Percentiles rank a stretch among this genome's conserved stretches.
phyloP scores from a whole-genome alignment of 2,888 invertebrate species.

The Palloptera scutellata region DNA sequence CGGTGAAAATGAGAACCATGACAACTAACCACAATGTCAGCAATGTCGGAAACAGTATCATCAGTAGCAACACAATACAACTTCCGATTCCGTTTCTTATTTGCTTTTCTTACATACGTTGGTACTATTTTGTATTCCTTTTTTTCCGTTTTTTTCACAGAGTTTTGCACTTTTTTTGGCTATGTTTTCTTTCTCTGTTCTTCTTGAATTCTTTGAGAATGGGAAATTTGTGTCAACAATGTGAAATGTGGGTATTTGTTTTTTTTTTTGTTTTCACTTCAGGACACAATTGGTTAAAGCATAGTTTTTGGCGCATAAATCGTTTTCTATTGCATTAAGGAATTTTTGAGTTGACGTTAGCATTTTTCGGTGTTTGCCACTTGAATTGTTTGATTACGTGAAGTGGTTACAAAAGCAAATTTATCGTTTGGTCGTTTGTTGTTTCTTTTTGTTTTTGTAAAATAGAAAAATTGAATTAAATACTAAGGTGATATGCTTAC shows the following conservation, averaged over 20 bases:
- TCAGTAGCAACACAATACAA: conserved; percentile 23
- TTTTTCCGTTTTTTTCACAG: conserved; percentile 5
- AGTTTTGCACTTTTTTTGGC: not conserved
- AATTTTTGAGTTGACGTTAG: conserved; percentile 60
- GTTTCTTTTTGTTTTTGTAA: not conserved
- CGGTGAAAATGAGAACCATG: not conserved
- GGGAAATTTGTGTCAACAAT: conserved; percentile 42
- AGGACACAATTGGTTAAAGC: conserved; percentile 48
- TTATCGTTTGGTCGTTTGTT: too few relatives aligned
- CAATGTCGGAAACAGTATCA: conserved; percentile 21
- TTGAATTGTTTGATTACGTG: conserved; percentile 63
- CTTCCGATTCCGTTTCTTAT: conserved; percentile 14
- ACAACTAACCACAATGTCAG: conserved; percentile 1
- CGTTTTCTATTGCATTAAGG: conserved; percentile 45
- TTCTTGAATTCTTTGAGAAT: not conserved
- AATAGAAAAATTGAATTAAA: too few relatives aligned
- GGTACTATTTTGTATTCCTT: conserved; percentile 11
- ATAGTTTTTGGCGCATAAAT: conserved; percentile 61
- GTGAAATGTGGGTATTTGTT: conserved; percentile 32
- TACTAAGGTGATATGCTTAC: too few relatives aligned
- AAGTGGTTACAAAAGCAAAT: conserved; percentile 52
- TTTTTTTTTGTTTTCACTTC: conserved; percentile 10
- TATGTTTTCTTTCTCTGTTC: conserved; percentile 2
- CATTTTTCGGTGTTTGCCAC: conserved; percentile 60
- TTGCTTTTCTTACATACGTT: conserved; percentile 7